phyloP scores from a whole-genome alignment of 2,113 vertebrate genomes.

The Paraplagusia blochii region DNA sequence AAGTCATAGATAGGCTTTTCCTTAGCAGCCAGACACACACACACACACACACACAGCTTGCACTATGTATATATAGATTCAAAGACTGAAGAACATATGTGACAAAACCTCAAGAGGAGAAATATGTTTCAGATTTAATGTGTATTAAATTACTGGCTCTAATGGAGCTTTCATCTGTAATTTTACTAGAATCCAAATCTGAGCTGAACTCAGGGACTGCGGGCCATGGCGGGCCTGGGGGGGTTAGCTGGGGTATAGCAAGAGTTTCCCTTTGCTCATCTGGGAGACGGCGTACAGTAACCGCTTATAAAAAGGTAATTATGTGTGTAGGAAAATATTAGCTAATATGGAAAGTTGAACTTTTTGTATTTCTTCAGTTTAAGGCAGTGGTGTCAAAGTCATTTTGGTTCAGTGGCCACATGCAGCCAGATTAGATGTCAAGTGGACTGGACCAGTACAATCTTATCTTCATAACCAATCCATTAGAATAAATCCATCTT shows the following conservation, averaged over 20 bases:
- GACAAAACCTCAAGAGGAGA: not conserved
- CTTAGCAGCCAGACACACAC: constrained; percentile 19
- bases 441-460: too few relatives aligned
- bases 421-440: too few relatives aligned
- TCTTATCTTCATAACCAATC: too few relatives aligned
- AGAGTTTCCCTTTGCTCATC: constrained; percentile 42
- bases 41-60: constrained; percentile 2
- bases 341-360: constrained; percentile 9
- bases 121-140: too few relatives aligned
- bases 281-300: constrained; percentile 16
- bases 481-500: too few relatives aligned
- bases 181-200: constrained; percentile 1
- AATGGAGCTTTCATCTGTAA: constrained; percentile 5
- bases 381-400: not conserved
- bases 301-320: constrained; percentile 44
- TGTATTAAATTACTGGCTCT: constrained; percentile 9
- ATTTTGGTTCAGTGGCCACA: not conserved
- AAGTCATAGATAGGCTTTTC: constrained; percentile 48
- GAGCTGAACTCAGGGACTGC: constrained; percentile 15
- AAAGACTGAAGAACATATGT: constrained; percentile 5
- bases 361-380: constrained; percentile 4
- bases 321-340: constrained; percentile 35
- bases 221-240: constrained; percentile 21
- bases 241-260: not conserved
- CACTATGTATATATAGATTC: constrained; percentile 11